Conservation (phyloP, 1,140 invertebrate species). For the Agrypnia vestita region DNA sequence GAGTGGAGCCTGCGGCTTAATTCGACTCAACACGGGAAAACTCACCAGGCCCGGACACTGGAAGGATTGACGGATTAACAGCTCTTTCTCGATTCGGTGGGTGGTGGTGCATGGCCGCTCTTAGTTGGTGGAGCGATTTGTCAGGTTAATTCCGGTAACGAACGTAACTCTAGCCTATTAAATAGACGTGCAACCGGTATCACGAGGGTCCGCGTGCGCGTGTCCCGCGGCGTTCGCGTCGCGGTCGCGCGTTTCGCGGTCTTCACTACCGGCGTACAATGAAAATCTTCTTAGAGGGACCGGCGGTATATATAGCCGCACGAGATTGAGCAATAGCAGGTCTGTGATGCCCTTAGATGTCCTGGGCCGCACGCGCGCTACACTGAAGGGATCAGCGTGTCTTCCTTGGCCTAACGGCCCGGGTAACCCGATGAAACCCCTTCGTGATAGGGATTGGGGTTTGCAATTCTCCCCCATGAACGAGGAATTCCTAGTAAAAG, state of each 20-base stretch:
- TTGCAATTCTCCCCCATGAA: constrained; percentile 88
- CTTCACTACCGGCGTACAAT: no score
- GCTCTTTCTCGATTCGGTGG: constrained; percentile 92
- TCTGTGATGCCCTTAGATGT: constrained; percentile 89
- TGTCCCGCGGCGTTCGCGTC: no score
- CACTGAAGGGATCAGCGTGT: constrained; percentile 85
- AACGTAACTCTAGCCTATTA: constrained; percentile 85
- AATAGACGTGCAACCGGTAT: constrained; percentile 74
- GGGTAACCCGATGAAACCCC: constrained; percentile 85
- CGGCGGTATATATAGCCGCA: constrained; percentile 79
- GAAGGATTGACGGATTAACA: constrained; percentile 93
- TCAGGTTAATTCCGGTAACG: constrained; percentile 93
- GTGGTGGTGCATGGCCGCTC: constrained; percentile 89
- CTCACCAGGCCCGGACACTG: constrained; percentile 90
- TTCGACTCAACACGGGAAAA: constrained; percentile 88
- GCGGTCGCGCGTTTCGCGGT: no score
- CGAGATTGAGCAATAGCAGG: constrained; percentile 87
- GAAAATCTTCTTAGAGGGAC: constrained; percentile 84
- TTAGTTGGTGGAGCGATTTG: constrained; percentile 84
- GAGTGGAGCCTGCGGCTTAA: constrained; percentile 93
- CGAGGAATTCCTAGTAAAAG: constrained; percentile 92
- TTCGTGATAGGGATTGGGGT: constrained; percentile 87
- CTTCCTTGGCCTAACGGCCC: constrained; percentile 80
- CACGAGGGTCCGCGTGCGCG: no score
- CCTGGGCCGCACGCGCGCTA: constrained; percentile 88